phyloP scores from a whole-genome alignment of 2,113 vertebrate genomes.

The Proteles cristata region DNA sequence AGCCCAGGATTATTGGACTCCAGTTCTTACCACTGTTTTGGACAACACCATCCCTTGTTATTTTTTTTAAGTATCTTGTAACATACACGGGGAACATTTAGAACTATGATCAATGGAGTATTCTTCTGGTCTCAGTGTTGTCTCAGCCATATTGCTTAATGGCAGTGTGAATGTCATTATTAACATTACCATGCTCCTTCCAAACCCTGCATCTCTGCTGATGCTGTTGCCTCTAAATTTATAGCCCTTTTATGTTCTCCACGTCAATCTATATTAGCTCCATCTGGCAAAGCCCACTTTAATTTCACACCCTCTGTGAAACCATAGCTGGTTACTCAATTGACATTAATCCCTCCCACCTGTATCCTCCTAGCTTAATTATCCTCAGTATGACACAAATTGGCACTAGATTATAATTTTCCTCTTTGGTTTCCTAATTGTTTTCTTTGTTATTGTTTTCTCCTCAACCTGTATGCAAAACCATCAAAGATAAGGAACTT shows the following conservation, averaged over 20 bases:
- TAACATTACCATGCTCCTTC: not conserved
- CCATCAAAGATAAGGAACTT: not conserved
- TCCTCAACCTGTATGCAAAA: not conserved
- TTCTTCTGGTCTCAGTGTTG: not conserved
- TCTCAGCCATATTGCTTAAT: not conserved
- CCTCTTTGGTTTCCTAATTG: not conserved
- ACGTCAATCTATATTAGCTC: not conserved
- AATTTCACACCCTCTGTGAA: slow-evolving; percentile 69
- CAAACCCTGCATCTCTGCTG: slow-evolving; percentile 11
- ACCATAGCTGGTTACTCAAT: slow-evolving; percentile 39
- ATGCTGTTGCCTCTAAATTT: slow-evolving; percentile 21
- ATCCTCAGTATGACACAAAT: not conserved
- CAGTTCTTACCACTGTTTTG: not conserved
- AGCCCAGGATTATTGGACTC: not conserved
- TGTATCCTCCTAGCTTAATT: slow-evolving; percentile 38
- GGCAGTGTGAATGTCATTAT: not conserved
- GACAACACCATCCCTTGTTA: not conserved
- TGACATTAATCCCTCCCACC: slow-evolving; percentile 48
- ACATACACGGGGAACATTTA: not conserved
- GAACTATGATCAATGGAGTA: not conserved
- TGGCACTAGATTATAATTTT: slow-evolving; percentile 38
- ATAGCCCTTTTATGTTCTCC: not conserved
- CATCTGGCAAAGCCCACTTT: slow-evolving; percentile 62
- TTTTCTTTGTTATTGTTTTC: slow-evolving; percentile 22
- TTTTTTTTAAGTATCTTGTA: not conserved